Percentiles rank a stretch among this genome's conserved stretches.
Conservation (phyloP, 2,113 vertebrate species). For the Xiphophorus couchianus region DNA sequence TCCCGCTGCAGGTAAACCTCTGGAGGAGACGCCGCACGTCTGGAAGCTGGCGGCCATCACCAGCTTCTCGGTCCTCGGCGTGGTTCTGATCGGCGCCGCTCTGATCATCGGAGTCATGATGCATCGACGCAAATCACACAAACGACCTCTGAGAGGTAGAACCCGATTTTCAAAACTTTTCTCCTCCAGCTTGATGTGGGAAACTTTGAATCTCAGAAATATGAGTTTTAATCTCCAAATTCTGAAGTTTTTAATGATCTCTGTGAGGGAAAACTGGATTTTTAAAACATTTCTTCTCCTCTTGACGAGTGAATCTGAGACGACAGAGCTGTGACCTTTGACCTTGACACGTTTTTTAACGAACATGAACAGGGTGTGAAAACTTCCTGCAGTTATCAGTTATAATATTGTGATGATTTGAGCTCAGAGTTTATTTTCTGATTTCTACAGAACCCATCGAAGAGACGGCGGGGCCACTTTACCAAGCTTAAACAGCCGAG, state of each 20-base stretch:
- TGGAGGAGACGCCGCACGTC: constrained; percentile 63
- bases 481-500: constrained; percentile 76
- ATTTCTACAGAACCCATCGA: constrained; percentile 79
- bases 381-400: not conserved
- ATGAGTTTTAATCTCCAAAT: too few relatives aligned
- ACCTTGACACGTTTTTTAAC: too few relatives aligned
- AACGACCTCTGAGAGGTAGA: constrained; percentile 79
- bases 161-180: not conserved
- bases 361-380: too few relatives aligned
- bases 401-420: not conserved
- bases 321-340: too few relatives aligned
- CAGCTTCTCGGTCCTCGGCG: constrained; percentile 80
- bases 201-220: too few relatives aligned
- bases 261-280: too few relatives aligned
- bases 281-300: too few relatives aligned
- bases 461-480: constrained; percentile 83
- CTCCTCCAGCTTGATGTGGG: too few relatives aligned
- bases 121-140: constrained; percentile 76
- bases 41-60: constrained; percentile 83
- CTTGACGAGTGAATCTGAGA: too few relatives aligned
- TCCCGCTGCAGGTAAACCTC: constrained; percentile 47
- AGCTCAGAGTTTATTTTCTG: constrained; percentile 1
- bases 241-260: too few relatives aligned
- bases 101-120: constrained; percentile 80
- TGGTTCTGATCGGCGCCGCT: constrained; percentile 75